phyloP scores from a whole-genome alignment of 2,888 invertebrate genomes.

The Nemurella pictetii region DNA sequence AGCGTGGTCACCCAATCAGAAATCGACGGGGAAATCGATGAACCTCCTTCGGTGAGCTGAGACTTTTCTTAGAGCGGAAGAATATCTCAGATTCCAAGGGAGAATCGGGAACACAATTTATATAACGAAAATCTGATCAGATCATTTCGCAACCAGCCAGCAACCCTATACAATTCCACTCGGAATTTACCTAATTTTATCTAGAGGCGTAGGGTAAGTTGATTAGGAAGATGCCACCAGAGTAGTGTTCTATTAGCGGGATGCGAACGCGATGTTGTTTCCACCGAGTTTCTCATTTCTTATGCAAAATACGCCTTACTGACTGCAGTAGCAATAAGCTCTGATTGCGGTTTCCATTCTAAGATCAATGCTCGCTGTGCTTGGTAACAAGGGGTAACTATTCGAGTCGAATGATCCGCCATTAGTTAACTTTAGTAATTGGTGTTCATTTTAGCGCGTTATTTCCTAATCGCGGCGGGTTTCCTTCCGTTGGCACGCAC shows the following conservation, averaged over 20 bases:
- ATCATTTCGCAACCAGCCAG: neutral
- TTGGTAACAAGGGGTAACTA: neutral
- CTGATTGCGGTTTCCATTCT: neutral
- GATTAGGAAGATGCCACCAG: neutral
- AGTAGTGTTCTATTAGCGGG: neutral
- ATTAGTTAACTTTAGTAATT: constrained; percentile 26
- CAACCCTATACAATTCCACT: neutral
- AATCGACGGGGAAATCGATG: neutral
- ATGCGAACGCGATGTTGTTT: neutral
- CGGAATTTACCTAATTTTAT: neutral
- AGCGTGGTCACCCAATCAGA: neutral
- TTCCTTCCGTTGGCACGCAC: neutral
- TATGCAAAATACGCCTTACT: no score
- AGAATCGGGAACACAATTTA: neutral
- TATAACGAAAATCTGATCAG: neutral
- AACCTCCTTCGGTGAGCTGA: neutral
- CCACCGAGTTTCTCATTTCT: neutral
- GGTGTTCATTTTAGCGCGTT: constrained; percentile 29
- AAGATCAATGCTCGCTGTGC: neutral
- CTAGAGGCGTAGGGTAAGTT: neutral
- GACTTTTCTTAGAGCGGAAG: neutral
- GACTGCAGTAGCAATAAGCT: neutral
- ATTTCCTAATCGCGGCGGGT: constrained; percentile 14
- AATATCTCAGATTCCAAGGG: neutral
- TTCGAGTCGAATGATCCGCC: constrained; percentile 25